Evolutionary conservation across 2,888 invertebrate species (phyloP).

Genomic region (Scaptomyza tumidula): DNA sequence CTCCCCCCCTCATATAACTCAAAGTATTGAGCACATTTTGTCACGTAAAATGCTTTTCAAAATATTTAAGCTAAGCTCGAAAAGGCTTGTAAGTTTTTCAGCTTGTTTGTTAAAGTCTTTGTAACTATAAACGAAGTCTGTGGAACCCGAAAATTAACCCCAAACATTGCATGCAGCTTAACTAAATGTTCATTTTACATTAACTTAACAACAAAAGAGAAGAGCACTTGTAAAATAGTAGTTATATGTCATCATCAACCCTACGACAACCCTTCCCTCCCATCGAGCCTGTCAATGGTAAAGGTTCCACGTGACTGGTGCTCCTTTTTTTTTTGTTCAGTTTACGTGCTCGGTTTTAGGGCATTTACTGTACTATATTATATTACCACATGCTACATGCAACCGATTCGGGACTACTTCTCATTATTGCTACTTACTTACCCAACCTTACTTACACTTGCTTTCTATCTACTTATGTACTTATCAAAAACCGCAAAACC

Average conservation of each 20-base stretch:
- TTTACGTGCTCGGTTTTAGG: conserved; percentile 44
- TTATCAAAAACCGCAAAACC: conserved; percentile 17
- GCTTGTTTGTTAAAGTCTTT: neutral
- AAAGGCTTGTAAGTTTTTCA: neutral
- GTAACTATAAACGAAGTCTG: neutral
- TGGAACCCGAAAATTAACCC: conserved; percentile 27
- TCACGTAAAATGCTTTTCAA: conserved; percentile 24
- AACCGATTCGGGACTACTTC: conserved; percentile 46
- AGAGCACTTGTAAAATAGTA: conserved; percentile 22
- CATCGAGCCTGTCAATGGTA: conserved; percentile 67
- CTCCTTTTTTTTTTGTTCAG: conserved; percentile 63
- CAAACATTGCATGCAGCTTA: conserved; percentile 26
- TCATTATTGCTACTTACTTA: conserved; percentile 53
- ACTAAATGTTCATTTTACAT: conserved; percentile 48
- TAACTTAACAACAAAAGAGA: conserved; percentile 25
- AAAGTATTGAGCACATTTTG: conserved; percentile 8
- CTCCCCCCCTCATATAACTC: neutral
- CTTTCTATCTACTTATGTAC: conserved; percentile 31
- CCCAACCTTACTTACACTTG: conserved; percentile 27
- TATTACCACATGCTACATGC: conserved; percentile 38
- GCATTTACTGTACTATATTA: conserved; percentile 26
- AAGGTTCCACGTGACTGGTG: conserved; percentile 67
- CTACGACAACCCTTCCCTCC: conserved; percentile 28
- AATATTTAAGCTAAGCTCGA: neutral
- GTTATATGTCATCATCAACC: conserved; percentile 65